These are phyloP conservation scores for Gnathonemus echidnorhynchus DNA, from an alignment of 2,113 vertebrate genomes.

Conservation along the genomic window DNA sequence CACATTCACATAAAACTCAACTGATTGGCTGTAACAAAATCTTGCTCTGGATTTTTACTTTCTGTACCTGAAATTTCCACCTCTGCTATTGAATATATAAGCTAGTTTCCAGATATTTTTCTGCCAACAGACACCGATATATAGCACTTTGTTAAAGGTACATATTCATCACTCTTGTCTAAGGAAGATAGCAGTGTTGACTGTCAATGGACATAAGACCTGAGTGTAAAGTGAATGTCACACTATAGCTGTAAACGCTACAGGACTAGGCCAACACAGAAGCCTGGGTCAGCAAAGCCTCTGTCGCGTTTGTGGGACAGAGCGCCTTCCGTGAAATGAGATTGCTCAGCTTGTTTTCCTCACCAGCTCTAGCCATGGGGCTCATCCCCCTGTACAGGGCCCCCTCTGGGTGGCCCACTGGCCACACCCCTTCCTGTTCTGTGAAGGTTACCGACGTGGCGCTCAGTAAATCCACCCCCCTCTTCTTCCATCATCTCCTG, in stretches of 20 bases:
- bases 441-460: conserved; percentile 70
- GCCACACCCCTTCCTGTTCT: conserved; percentile 25
- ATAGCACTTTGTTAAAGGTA: not conserved
- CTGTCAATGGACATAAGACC: not conserved
- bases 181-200: not conserved
- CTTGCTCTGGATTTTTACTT: no score
- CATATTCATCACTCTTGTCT: not conserved
- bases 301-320: not conserved
- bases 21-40: no score
- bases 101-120: not conserved
- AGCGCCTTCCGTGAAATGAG: not conserved
- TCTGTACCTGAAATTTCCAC: no score
- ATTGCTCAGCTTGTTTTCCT: not conserved
- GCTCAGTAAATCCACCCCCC: conserved; percentile 32
- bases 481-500: conserved; percentile 75
- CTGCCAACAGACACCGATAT: not conserved
- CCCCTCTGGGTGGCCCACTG: not conserved
- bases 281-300: not conserved
- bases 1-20: no score
- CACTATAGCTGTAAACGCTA: not conserved
- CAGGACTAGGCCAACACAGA: not conserved
- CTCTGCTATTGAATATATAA: not conserved
- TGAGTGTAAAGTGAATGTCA: not conserved
- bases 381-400: not conserved
- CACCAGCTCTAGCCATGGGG: not conserved